phyloP scores from a whole-genome alignment of 2,888 invertebrate species.

The Suillia variegata region DNA sequence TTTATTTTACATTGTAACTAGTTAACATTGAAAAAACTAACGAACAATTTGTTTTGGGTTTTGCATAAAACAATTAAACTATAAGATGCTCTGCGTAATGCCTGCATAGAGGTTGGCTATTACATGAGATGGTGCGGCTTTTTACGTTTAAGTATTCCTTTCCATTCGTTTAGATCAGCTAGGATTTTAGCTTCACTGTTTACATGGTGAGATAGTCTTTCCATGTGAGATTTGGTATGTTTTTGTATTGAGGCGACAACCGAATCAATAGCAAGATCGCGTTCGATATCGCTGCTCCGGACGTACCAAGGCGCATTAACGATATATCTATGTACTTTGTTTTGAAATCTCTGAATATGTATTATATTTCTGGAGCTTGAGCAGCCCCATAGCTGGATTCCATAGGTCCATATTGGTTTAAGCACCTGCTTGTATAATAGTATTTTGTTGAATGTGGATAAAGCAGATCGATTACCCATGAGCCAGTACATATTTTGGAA shows the following conservation, averaged over 20 bases:
- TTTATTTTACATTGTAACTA: neutral
- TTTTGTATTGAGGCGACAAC: neutral
- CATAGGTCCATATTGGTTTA: too few relatives aligned
- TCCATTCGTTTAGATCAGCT: neutral
- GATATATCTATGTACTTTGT: neutral
- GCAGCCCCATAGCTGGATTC: neutral
- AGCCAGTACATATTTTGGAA: conserved; percentile 3
- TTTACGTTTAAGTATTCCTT: neutral
- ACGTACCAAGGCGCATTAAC: neutral
- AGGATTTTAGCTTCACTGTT: neutral
- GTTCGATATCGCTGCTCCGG: neutral
- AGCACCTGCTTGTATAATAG: neutral
- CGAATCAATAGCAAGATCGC: neutral
- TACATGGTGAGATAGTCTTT: neutral
- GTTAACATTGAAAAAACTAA: neutral
- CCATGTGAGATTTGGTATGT: too few relatives aligned
- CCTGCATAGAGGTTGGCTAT: neutral
- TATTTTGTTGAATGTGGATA: too few relatives aligned
- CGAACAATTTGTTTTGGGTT: neutral
- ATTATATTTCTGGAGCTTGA: neutral
- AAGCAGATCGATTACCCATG: neutral
- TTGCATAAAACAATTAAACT: neutral
- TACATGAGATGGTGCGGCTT: neutral
- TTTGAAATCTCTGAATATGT: too few relatives aligned
- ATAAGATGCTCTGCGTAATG: neutral